Evolutionary conservation across 2,113 vertebrate genomes (phyloP).

Genomic region (Corvus cornix): DNA sequence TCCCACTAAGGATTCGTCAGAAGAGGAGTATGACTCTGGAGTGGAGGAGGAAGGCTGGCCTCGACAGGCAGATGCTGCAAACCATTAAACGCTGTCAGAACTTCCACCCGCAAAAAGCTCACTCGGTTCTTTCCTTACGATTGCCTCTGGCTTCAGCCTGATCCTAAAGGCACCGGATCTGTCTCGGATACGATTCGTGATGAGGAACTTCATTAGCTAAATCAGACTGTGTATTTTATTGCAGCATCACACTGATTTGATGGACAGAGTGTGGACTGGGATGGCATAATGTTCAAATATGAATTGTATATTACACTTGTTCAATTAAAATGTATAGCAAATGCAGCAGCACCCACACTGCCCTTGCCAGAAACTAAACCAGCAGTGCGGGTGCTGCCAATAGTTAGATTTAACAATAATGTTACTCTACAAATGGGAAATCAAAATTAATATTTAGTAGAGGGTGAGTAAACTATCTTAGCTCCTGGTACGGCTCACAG

Average conservation of each 20-base stretch:
- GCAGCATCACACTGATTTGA: constrained; percentile 70
- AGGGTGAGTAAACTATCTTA: constrained; percentile 43
- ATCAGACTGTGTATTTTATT: constrained; percentile 68
- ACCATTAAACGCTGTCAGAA: constrained; percentile 81
- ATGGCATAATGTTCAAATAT: constrained; percentile 63
- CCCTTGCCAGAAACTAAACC: not conserved
- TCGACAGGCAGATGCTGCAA: constrained; percentile 92
- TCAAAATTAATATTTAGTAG: constrained; percentile 59
- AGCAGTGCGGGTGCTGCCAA: constrained; percentile 44
- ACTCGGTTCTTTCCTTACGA: constrained; percentile 49
- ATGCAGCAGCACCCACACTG: constrained; percentile 20
- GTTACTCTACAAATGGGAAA: constrained; percentile 73
- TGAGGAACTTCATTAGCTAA: constrained; percentile 57
- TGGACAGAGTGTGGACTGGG: constrained; percentile 68
- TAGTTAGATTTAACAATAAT: constrained; percentile 72
- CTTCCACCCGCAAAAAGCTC: constrained; percentile 28
- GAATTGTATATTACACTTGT: constrained; percentile 76
- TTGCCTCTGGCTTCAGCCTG: constrained; percentile 56
- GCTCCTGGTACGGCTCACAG: constrained; percentile 12
- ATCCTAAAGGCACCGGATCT: constrained; percentile 57
- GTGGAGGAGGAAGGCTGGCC: constrained; percentile 96
- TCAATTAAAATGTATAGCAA: constrained; percentile 68
- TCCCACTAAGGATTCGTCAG: constrained; percentile 85
- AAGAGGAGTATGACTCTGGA: constrained; percentile 94
- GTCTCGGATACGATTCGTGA: constrained; percentile 25